phyloP scores from a whole-genome alignment of 2,888 invertebrate genomes.

The Trisateles emortualis region DNA sequence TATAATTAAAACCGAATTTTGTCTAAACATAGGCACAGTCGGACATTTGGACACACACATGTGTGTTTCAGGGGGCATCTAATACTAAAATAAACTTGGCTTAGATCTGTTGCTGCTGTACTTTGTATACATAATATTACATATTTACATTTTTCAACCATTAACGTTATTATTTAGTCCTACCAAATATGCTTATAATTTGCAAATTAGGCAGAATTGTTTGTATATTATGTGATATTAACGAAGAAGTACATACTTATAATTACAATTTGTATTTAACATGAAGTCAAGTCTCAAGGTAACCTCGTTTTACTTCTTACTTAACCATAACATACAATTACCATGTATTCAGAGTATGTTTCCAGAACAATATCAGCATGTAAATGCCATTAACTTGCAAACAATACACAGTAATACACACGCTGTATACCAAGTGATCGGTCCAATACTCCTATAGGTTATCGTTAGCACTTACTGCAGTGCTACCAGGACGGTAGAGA shows the following conservation, averaged over 20 bases:
- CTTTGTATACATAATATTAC: too few species aligned
- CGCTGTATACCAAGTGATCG: constrained; percentile 29
- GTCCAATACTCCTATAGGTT: constrained; percentile 60
- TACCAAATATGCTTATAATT: too few species aligned
- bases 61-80: constrained; percentile 12
- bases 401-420: constrained; percentile 40
- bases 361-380: constrained; percentile 38
- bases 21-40: constrained; percentile 20
- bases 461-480: constrained; percentile 27
- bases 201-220: too few species aligned
- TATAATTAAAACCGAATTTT: constrained; percentile 20
- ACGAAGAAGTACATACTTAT: too few species aligned
- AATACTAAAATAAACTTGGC: constrained; percentile 14
- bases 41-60: constrained; percentile 31
- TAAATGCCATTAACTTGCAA: constrained; percentile 32
- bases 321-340: constrained; percentile 11
- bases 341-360: constrained; percentile 35
- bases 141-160: too few species aligned
- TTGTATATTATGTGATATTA: too few species aligned
- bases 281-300: neutral
- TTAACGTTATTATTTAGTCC: too few species aligned
- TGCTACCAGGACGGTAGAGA: constrained; percentile 32
- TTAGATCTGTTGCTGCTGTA: neutral
- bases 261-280: neutral
- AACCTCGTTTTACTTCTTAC: constrained; percentile 6